Conservation (phyloP, 2,797 vertebrate species). For the Enteromius viviparus region DNA sequence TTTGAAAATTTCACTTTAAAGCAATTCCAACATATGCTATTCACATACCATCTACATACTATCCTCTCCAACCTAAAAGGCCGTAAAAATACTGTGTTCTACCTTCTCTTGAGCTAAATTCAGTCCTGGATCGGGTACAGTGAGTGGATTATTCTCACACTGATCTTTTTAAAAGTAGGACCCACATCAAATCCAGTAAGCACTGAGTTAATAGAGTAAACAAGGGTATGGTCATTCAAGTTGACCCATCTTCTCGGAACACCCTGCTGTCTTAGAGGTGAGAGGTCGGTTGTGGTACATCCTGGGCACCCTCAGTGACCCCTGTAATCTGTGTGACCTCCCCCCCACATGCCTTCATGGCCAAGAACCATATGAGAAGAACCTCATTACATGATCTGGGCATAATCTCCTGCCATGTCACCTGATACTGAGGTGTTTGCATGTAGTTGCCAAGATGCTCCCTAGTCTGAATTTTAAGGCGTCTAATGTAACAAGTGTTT, state of each 20-base stretch:
- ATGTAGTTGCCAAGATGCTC: constrained; percentile 11
- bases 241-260: neutral
- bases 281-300: constrained; percentile 14
- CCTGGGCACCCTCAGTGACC: neutral
- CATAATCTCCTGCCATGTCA: constrained; percentile 66
- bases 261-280: constrained; percentile 9
- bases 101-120: constrained; percentile 46
- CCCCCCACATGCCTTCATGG: constrained; percentile 48
- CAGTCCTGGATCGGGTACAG: constrained; percentile 26
- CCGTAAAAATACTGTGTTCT: constrained; percentile 45
- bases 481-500: neutral
- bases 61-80: constrained; percentile 26
- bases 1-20: constrained; percentile 33
- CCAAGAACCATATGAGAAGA: constrained; percentile 66
- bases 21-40: constrained; percentile 3
- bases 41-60: constrained; percentile 24
- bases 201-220: constrained; percentile 24
- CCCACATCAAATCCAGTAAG: neutral
- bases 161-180: neutral
- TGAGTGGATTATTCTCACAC: constrained; percentile 23
- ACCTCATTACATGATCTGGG: constrained; percentile 68
- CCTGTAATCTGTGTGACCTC: neutral
- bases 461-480: neutral
- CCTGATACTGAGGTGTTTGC: constrained; percentile 67
- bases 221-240: neutral